Conservation (phyloP, 2,888 invertebrate genomes). For the Epicampocera succincta region DNA sequence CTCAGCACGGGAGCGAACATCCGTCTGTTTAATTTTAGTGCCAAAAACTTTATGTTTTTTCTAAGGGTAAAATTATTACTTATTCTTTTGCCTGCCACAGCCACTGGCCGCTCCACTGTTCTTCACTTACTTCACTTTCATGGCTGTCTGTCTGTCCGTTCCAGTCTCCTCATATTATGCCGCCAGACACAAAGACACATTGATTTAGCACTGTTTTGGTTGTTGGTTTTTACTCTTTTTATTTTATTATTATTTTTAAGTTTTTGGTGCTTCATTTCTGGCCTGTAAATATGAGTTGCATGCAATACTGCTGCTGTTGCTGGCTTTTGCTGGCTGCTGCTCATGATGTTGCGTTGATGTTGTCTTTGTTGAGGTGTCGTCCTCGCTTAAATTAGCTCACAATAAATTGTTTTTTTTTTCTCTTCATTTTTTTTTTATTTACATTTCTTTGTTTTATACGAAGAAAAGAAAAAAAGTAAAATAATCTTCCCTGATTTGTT, state of each 20-base stretch:
- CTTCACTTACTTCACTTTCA: conserved; percentile 14
- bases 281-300: conserved; percentile 59
- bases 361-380: conserved; percentile 62
- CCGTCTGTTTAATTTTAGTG: too few relatives aligned
- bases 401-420: conserved; percentile 60
- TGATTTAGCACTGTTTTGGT: conserved; percentile 65
- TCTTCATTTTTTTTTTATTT: conserved; percentile 12
- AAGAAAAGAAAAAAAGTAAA: conserved; percentile 4
- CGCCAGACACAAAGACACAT: conserved; percentile 79
- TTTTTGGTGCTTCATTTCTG: conserved; percentile 40
- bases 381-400: conserved; percentile 66
- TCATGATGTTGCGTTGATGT: conserved; percentile 44
- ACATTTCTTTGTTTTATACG: conserved; percentile 45
- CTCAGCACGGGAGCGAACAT: too few relatives aligned
- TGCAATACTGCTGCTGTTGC: conserved; percentile 32
- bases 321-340: conserved; percentile 8
- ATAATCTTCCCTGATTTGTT: conserved; percentile 52
- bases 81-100: not conserved
- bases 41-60: too few relatives aligned
- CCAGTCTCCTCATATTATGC: conserved; percentile 69
- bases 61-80: too few relatives aligned
- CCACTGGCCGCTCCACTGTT: not conserved
- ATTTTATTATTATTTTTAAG: conserved; percentile 8
- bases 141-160: conserved; percentile 27
- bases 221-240: conserved; percentile 30